Evolutionary conservation across 2,113 vertebrate species (phyloP), one percentile per base, ranked within the genome.

Genomic region (Barbus barbus): DNA sequence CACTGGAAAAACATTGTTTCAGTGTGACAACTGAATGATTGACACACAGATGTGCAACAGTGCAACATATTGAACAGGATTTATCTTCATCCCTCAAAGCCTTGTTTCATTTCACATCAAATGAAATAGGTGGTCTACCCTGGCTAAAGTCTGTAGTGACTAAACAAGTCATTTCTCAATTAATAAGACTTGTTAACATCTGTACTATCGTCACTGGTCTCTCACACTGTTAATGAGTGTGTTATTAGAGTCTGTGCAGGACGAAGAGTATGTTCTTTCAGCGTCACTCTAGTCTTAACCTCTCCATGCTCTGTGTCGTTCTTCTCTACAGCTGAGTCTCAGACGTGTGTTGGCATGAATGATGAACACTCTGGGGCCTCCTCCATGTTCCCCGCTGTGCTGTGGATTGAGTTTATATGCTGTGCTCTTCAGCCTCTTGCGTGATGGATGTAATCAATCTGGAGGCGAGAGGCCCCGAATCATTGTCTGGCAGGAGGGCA

Each of bases 381-480:
- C 3, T 18, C n/a, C 9, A 24, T 53, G 41, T 61, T 48, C 46
- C 58, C 78, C 26, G 36, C 82, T 60, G 63, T n/a, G 24, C 41
- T 13, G 24, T 61, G 36, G 86, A 89, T 84, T 86, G 60, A 84
- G 84, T 84, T 78, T 33, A 81, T 67, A 41, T 63, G n/a, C 16
- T 48, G 26, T 61, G 67, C 16, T 82, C 33, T 78, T 48, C 51
- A 16, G 80, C 76, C 83, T 77, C 56, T 72, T 60, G 38, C 65
- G 22, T 71, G 82, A 81, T 74, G 78, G 81, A 83, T 85, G 60
- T 38, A 75, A 85, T 85, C 87, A 46, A 72, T 51, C 53, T 73
- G 38, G 44, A 46, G 63, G 75, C 85, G 84, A 65, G 83, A 83
- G 20, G 65, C 75, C 26, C 26, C 12, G 38, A 77, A 87, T 87